Conservation (phyloP, 2,113 vertebrate species). For the Lutjanus erythropterus region DNA sequence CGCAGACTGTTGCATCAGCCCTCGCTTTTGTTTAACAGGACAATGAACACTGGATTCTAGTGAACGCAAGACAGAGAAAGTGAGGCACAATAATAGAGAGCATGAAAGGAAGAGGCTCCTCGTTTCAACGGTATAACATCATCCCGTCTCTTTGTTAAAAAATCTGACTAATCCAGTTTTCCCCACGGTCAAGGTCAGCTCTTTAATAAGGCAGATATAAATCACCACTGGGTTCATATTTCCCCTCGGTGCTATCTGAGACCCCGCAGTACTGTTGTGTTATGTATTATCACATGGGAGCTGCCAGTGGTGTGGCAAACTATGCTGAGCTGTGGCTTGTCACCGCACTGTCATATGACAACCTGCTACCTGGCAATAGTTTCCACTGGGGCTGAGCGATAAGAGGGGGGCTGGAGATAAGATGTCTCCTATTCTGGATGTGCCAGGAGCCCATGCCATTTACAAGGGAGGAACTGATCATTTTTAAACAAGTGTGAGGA, state of each 20-base stretch:
- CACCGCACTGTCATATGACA: slow-evolving; percentile 74
- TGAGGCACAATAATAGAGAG: slow-evolving; percentile 9
- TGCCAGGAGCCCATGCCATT: slow-evolving; percentile 70
- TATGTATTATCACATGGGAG: slow-evolving; percentile 74
- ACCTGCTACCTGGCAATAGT: slow-evolving; percentile 72
- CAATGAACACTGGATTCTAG: slow-evolving; percentile 54
- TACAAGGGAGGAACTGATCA: slow-evolving; percentile 63
- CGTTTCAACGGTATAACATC: slow-evolving; percentile 58
- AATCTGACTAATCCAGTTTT: slow-evolving; percentile 68
- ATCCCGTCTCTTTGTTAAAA: slow-evolving; percentile 55
- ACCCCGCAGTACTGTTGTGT: slow-evolving; percentile 63
- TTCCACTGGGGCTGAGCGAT: slow-evolving; percentile 77
- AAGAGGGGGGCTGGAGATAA: slow-evolving; percentile 73
- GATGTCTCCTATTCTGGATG: slow-evolving; percentile 65
- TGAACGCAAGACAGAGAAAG: slow-evolving; percentile 45
- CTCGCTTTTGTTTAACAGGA: slow-evolving; percentile 71
- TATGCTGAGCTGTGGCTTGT: slow-evolving; percentile 62
- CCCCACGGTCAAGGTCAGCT: slow-evolving; percentile 75
- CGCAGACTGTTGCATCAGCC: slow-evolving; percentile 71
- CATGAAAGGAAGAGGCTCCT: slow-evolving; percentile 44
- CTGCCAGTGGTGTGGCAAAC: slow-evolving; percentile 65
- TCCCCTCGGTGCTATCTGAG: slow-evolving; percentile 67
- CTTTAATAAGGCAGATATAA: slow-evolving; percentile 78
- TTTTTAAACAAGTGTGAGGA: slow-evolving; percentile 53
- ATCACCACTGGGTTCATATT: slow-evolving; percentile 74